These are phyloP conservation scores for Platynereis dumerilii DNA, from an alignment of 2,888 invertebrate species.

Conservation along the genomic window DNA sequence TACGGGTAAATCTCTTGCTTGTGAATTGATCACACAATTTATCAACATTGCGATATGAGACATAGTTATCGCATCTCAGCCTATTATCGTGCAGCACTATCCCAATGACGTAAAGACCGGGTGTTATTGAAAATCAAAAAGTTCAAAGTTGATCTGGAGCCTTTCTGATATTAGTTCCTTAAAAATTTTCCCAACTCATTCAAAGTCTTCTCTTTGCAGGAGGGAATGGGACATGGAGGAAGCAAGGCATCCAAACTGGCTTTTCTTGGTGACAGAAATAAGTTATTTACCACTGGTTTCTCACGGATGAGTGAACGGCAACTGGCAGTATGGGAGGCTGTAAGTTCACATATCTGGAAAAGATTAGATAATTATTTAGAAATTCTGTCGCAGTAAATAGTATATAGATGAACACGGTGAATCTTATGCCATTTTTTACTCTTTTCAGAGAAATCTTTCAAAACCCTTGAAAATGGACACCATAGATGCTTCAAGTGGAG, in stretches of 20 bases:
- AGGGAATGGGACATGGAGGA: slow-evolving; percentile 49
- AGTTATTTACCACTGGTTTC: slow-evolving; percentile 64
- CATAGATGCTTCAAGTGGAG: slow-evolving; percentile 80
- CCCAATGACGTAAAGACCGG: too few species aligned
- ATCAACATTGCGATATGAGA: too few species aligned
- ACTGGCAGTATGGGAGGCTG: slow-evolving; percentile 64
- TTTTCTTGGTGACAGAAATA: slow-evolving; percentile 53
- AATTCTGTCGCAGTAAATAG: not conserved
- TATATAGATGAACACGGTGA: not conserved
- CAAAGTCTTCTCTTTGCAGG: slow-evolving; percentile 41
- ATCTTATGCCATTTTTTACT: not conserved
- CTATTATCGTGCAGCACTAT: too few species aligned
- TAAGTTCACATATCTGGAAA: slow-evolving; percentile 43
- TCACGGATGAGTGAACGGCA: slow-evolving; percentile 61
- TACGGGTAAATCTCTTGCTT: too few species aligned
- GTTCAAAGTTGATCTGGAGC: too few species aligned
- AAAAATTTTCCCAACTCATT: too few species aligned
- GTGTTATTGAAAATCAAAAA: too few species aligned
- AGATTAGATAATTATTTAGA: too few species aligned
- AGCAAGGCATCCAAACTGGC: slow-evolving; percentile 56
- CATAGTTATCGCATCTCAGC: too few species aligned
- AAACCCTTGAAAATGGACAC: slow-evolving; percentile 54
- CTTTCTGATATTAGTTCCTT: too few species aligned
- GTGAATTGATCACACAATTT: too few species aligned
- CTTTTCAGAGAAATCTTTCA: slow-evolving; percentile 59